Evolutionary conservation across 2,113 vertebrate species (phyloP).

Genomic region (Ictidomys tridecemlineatus): DNA sequence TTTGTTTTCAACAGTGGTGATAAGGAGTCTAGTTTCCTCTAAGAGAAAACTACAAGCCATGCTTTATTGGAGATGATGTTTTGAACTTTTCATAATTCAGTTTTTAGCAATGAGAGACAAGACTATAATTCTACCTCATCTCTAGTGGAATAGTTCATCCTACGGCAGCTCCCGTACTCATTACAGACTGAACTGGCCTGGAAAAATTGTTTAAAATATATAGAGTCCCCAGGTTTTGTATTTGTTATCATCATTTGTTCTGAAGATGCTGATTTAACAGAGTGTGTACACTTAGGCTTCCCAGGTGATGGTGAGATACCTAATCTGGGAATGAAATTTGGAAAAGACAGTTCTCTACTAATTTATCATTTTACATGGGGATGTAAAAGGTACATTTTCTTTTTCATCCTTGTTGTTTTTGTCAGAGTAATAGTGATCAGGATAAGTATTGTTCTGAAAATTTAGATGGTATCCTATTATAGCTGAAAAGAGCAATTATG

Average conservation of each 20-base stretch:
- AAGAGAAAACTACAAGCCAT: background rate
- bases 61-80: background rate
- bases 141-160: background rate
- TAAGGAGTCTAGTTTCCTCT: background rate
- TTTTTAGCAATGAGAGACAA: background rate
- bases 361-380: background rate
- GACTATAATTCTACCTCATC: background rate
- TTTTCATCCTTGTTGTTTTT: background rate
- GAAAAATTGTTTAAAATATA: background rate
- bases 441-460: background rate
- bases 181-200: background rate
- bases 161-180: background rate
- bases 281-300: background rate
- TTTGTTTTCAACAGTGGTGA: background rate
- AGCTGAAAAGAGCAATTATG: background rate
- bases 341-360: background rate
- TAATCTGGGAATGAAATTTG: background rate
- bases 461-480: background rate
- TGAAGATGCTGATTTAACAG: background rate
- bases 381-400: background rate
- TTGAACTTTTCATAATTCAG: background rate
- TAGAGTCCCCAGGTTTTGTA: background rate
- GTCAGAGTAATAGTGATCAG: background rate
- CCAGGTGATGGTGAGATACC: too few species aligned
- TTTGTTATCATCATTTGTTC: too few species aligned